These are phyloP conservation scores for Manis javanica DNA, from an alignment of 2,797 vertebrate species.

Conservation along the genomic window DNA sequence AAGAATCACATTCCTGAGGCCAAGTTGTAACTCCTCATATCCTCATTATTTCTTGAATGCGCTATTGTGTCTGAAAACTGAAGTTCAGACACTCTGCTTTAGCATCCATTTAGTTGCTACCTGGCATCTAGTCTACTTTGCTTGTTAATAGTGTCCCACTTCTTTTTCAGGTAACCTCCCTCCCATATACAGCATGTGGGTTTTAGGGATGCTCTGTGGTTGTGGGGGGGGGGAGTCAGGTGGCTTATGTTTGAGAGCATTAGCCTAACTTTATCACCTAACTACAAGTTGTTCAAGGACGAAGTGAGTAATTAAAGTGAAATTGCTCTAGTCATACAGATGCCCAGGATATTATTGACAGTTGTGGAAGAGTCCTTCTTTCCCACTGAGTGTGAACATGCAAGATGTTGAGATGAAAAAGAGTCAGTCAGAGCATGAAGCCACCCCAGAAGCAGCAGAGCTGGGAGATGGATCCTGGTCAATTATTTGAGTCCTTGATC, in stretches of 20 bases:
- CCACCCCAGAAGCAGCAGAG: background rate
- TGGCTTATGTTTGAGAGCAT: background rate
- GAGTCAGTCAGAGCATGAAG: background rate
- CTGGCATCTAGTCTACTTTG: background rate
- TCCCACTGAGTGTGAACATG: background rate
- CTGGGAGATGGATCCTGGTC: background rate
- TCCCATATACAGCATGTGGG: background rate
- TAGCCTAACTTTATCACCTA: background rate
- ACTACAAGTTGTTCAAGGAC: background rate
- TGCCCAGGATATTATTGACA: background rate
- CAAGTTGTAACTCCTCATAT: background rate
- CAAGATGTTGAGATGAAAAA: background rate
- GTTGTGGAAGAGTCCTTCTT: background rate
- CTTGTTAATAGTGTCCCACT: background rate
- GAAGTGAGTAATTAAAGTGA: background rate
- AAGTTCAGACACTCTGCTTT: background rate
- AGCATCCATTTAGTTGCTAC: background rate
- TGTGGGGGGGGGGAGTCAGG: background rate
- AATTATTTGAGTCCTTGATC: background rate
- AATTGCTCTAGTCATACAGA: background rate
- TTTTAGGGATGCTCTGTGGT: background rate
- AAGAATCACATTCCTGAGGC: background rate
- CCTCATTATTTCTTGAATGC: background rate
- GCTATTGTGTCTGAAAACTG: background rate
- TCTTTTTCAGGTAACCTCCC: background rate